Conservation (phyloP, 2,113 vertebrate genomes). For the Nibea coibor region DNA sequence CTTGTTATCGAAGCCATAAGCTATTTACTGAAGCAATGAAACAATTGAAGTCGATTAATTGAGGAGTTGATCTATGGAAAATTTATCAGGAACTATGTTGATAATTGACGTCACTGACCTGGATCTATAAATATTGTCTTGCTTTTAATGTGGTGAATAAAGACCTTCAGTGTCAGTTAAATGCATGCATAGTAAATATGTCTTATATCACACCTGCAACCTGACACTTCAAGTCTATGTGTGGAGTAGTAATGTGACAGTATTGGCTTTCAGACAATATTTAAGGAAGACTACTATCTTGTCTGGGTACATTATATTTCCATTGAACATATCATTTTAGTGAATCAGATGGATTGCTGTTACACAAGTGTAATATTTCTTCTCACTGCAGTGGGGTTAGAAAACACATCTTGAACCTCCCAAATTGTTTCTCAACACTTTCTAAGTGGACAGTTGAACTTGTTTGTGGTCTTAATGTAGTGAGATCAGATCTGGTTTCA, state of each 20-base stretch:
- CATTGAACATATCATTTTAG: neutral
- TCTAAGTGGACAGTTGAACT: constrained; percentile 34
- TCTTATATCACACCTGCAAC: neutral
- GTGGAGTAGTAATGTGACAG: constrained; percentile 1
- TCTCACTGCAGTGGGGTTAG: neutral
- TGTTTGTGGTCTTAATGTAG: constrained; percentile 24
- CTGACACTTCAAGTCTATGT: neutral
- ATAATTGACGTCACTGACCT: neutral
- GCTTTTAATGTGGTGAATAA: neutral
- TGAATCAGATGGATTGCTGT: neutral
- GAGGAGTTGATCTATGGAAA: neutral
- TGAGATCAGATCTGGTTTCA: constrained; percentile 56
- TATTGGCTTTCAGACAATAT: neutral
- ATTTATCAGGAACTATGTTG: neutral
- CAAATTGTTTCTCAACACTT: constrained; percentile 16
- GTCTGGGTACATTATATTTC: neutral
- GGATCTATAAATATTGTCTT: neutral
- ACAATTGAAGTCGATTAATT: neutral
- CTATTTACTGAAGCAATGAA: no score
- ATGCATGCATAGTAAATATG: constrained; percentile 10
- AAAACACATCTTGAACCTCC: constrained; percentile 6
- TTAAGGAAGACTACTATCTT: neutral
- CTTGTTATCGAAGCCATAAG: neutral
- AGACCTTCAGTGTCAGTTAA: neutral
- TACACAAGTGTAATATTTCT: neutral